Evolutionary conservation across 2,888 invertebrate genomes (phyloP).

Genomic region (Harmothoe impar): DNA sequence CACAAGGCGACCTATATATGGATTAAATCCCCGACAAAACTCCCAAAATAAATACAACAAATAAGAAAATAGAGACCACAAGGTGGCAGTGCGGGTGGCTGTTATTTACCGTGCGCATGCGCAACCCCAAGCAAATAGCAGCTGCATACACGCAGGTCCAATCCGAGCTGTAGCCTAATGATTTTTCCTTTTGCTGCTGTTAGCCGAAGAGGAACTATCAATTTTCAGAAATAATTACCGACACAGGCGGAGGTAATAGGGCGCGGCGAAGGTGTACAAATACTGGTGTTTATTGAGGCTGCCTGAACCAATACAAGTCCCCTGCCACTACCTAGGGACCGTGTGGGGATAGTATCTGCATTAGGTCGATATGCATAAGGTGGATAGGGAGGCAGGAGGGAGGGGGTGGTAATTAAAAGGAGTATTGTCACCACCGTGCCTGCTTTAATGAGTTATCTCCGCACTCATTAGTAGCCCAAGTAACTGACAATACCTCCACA

Average conservation of each 20-base stretch:
- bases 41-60: slow-evolving; percentile 6
- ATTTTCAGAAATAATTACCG: slow-evolving; percentile 58
- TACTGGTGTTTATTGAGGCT: background rate
- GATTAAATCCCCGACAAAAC: slow-evolving; percentile 10
- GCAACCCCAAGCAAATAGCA: slow-evolving; percentile 3
- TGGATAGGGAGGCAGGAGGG: too few relatives aligned
- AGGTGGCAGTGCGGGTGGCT: slow-evolving; percentile 5
- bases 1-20: background rate
- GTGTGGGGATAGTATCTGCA: too few relatives aligned
- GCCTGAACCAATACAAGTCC: slow-evolving; percentile 26
- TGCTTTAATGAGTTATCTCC: slow-evolving; percentile 21
- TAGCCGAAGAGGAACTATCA: slow-evolving; percentile 51
- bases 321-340: background rate
- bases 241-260: background rate
- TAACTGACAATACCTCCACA: background rate
- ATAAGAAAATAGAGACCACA: background rate
- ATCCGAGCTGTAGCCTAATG: slow-evolving; percentile 43
- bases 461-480: background rate
- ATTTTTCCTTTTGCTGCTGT: slow-evolving; percentile 32
- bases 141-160: slow-evolving; percentile 29
- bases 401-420: too few relatives aligned
- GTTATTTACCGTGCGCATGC: background rate
- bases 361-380: too few relatives aligned
- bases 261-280: slow-evolving; percentile 20
- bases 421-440: background rate